Evolutionary conservation across 2,888 invertebrate genomes (phyloP).

Genomic region (Meandrusa payeni): DNA sequence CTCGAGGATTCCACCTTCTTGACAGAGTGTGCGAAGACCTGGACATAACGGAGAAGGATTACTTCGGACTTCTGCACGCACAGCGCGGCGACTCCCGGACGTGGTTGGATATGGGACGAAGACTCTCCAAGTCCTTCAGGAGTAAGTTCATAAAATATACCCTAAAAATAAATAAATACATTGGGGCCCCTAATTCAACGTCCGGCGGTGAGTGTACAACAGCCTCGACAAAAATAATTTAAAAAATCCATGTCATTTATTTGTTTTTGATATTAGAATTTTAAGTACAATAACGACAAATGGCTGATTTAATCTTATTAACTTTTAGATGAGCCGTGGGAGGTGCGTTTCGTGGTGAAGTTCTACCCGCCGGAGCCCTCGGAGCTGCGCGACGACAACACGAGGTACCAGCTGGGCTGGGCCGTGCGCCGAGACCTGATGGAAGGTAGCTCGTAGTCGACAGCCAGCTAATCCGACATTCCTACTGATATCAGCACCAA

Average conservation of each 20-base stretch:
- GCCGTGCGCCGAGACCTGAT: slow-evolving; percentile 87
- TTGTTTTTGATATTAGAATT: no score
- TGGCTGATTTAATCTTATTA: no score
- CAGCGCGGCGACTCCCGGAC: slow-evolving; percentile 90
- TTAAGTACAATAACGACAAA: no score
- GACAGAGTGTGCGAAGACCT: slow-evolving; percentile 93
- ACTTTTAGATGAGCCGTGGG: slow-evolving; percentile 92
- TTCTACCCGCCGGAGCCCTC: slow-evolving; percentile 99
- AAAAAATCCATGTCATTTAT: no score
- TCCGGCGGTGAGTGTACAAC: no score
- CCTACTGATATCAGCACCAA: no score
- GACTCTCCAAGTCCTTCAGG: slow-evolving; percentile 93
- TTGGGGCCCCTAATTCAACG: no score
- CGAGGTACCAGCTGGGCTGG: slow-evolving; percentile 95
- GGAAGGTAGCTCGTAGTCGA: no score
- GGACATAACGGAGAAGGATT: slow-evolving; percentile 94
- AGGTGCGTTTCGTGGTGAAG: slow-evolving; percentile 96
- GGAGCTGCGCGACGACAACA: slow-evolving; percentile 94
- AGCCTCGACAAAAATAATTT: no score
- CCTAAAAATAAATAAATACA: no score
- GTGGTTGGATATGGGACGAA: slow-evolving; percentile 94
- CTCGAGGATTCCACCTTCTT: slow-evolving; percentile 92
- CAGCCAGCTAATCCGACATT: no score
- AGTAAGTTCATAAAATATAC: no score
- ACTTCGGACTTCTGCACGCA: slow-evolving; percentile 93